phyloP scores from a whole-genome alignment of 2,888 invertebrate species.

The Pyrochroa serraticornis region DNA sequence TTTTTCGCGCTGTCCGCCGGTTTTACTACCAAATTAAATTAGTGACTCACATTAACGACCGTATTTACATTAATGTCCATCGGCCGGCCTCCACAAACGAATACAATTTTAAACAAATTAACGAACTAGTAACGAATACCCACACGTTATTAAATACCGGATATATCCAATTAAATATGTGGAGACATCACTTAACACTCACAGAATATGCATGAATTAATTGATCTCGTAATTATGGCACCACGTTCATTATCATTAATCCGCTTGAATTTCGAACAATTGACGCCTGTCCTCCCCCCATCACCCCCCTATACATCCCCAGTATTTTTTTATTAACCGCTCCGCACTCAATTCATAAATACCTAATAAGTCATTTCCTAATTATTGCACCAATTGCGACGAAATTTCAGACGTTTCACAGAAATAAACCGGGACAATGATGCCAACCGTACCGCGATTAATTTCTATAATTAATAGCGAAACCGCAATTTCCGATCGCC shows the following conservation, averaged over 20 bases:
- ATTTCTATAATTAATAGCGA: background rate
- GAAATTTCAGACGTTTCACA: conserved; percentile 17
- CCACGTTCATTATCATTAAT: conserved; percentile 17
- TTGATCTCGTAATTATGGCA: conserved; percentile 27
- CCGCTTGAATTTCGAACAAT: conserved; percentile 1
- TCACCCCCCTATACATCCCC: conserved; percentile 1
- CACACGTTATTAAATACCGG: conserved; percentile 40
- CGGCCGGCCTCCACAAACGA: conserved; percentile 19
- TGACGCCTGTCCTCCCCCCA: too few species aligned
- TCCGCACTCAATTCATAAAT: conserved; percentile 24
- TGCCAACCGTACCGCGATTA: background rate
- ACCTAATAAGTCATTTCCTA: conserved; percentile 49
- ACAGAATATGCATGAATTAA: conserved; percentile 29
- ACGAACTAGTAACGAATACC: conserved; percentile 40
- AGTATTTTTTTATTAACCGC: conserved; percentile 15
- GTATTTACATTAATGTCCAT: conserved; percentile 27
- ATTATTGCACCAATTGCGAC: conserved; percentile 23
- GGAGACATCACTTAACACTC: conserved; percentile 50
- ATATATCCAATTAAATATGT: conserved; percentile 48
- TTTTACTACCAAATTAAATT: conserved; percentile 8
- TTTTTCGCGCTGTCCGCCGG: too few species aligned
- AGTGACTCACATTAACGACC: conserved; percentile 21
- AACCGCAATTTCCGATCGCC: conserved; percentile 14
- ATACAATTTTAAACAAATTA: conserved; percentile 40
- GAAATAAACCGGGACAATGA: background rate